Base-by-base conservation (phyloP, 2,797 vertebrate species). In the Heterohyrax brucei region DNA sequence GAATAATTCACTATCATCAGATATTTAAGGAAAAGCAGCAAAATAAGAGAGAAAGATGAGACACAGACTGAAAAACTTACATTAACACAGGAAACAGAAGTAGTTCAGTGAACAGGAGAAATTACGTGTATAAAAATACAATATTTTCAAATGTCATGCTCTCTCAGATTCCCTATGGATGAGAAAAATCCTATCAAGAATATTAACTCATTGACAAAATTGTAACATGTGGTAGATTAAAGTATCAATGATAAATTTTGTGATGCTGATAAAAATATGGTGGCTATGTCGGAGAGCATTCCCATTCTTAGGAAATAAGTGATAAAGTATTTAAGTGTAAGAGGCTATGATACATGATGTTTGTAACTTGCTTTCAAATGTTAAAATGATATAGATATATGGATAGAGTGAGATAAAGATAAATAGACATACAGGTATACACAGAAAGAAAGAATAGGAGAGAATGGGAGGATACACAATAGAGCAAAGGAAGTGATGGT, bases 1-100 rank as follows among this genome's bases (percentile, higher is more conserved):
- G 7, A 13, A 53, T 33, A 61, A 86, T 59, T 39, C 18, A 50
- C 46, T 89, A 10, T n/a, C 9, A 82, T 1, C 33, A 66, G 61
- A 19, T 85, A 86, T 73, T 26, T 64, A 62, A 86, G n/a, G 39
- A 48, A 87, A 87, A 10, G 77, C 53, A 89, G 30, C 26, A 87
- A 44, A 12, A 56, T 21, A 30, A 33, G 87, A 89, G 70, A 39
- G 33, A 83, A 83, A 72, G 30, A 2, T 75, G 53, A 83, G 21
- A 33, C 12, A 79, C 18, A 56, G 87, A 56, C 39, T 87, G 28
- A 80, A 95, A 84, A 83, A 10, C 76, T 21, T 28, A 39, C 39
- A 39, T 59, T 1, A 30, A 19, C 12, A 48, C 9, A 83, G 28
- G 59, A 48, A 86, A 91, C n/a, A 82, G 14, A 44, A 82, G 30